A percentile compares a stretch with the other conserved stretches of the same genome.
Conservation (phyloP, 2,113 vertebrate species). For the Pan paniscus region DNA sequence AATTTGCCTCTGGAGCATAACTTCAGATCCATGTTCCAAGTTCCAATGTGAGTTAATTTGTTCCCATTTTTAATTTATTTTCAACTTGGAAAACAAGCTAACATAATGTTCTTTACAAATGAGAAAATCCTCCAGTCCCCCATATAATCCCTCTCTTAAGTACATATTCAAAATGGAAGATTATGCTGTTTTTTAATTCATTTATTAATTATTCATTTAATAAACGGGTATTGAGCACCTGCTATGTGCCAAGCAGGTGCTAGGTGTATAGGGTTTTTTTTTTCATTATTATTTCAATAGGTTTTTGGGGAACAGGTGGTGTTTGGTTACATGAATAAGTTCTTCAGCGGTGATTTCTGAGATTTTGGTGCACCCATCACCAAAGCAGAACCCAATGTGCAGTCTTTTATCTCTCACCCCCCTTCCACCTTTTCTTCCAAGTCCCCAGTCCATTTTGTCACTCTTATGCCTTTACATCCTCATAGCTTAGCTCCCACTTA, state of each 20-base stretch:
- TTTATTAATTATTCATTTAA: neutral
- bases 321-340: no score
- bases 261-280: neutral
- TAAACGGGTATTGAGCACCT: neutral
- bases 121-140: neutral
- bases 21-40: neutral
- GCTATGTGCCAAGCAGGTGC: neutral
- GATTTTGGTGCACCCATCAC: no score
- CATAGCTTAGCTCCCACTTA: no score
- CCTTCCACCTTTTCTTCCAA: no score
- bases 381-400: no score
- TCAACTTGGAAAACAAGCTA: neutral
- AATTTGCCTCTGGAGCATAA: neutral
- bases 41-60: neutral
- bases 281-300: no score
- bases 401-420: no score
- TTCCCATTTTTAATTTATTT: conserved; percentile 15
- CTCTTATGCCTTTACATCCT: no score
- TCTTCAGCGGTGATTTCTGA: no score
- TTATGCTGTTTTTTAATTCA: neutral
- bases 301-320: no score
- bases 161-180: neutral
- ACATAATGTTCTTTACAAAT: neutral
- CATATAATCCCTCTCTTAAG: neutral
- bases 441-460: no score